Conservation (phyloP, 1,140 invertebrate genomes). For the Tyrophagus putrescentiae region DNA sequence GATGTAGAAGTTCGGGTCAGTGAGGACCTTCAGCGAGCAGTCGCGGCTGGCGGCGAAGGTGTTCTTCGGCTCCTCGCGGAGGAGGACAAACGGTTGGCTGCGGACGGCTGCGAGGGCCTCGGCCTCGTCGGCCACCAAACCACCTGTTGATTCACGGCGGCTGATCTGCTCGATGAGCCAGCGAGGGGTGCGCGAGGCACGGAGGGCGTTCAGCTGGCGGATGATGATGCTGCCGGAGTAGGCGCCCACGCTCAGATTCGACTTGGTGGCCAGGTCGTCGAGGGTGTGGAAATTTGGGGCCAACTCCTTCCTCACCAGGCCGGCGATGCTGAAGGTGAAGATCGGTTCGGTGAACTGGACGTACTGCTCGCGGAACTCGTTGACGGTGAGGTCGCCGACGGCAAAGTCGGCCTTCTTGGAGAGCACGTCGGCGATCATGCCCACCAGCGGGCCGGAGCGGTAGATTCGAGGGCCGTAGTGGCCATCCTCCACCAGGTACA, state of each 20-base stretch:
- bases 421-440: conserved; percentile 22
- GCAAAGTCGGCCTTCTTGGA: conserved; percentile 37
- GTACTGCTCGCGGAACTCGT: conserved; percentile 36
- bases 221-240: no score
- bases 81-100: not conserved
- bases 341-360: conserved; percentile 43
- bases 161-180: no score
- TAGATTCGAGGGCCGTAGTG: not conserved
- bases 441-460: conserved; percentile 1
- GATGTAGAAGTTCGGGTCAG: not conserved
- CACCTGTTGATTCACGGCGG: no score
- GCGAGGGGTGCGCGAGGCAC: no score
- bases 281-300: not conserved
- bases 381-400: conserved; percentile 40
- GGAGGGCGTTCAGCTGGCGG: no score
- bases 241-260: not conserved
- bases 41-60: not conserved
- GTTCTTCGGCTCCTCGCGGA: conserved; percentile 8
- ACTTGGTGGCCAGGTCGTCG: conserved; percentile 8
- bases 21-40: not conserved
- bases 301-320: not conserved
- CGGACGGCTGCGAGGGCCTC: no score
- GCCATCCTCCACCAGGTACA: conserved; percentile 41
- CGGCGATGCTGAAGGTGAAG: conserved; percentile 45
- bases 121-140: no score